These are phyloP conservation scores for Sylvia borin DNA, from an alignment of 2,797 vertebrate genomes.

Conservation along the genomic window DNA sequence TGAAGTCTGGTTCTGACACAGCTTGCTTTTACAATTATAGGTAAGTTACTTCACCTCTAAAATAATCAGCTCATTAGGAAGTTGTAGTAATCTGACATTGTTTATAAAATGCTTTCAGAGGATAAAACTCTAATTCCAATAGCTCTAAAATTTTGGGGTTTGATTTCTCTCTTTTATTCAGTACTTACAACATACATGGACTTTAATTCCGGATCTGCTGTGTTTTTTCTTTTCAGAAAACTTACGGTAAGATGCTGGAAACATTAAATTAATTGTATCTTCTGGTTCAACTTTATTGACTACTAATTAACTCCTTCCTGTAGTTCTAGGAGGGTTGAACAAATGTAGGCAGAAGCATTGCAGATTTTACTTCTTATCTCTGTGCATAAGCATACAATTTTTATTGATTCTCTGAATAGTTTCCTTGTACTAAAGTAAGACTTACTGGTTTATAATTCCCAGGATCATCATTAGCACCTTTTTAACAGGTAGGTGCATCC, in stretches of 20 bases:
- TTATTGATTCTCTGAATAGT: slow-evolving; percentile 16
- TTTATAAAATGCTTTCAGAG: not conserved
- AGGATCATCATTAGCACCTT: slow-evolving; percentile 56
- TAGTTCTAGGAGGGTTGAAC: slow-evolving; percentile 1
- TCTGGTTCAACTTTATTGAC: not conserved
- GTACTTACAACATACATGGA: not conserved
- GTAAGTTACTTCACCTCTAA: not conserved
- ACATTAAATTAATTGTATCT: not conserved
- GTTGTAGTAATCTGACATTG: not conserved
- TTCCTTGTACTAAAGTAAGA: not conserved
- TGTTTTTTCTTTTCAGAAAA: not conserved
- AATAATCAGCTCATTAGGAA: not conserved
- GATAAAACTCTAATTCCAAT: not conserved
- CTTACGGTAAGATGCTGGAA: not conserved
- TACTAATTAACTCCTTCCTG: slow-evolving; percentile 32
- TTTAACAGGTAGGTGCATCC: slow-evolving; percentile 55
- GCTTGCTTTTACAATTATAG: not conserved
- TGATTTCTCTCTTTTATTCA: not conserved
- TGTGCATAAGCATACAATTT: not conserved
- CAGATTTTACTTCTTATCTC: not conserved
- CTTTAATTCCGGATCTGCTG: not conserved
- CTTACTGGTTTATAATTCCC: slow-evolving; percentile 47
- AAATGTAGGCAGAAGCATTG: not conserved
- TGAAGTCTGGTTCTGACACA: not conserved
- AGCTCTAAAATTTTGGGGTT: not conserved